A percentile compares a stretch with the other conserved stretches of the same genome.
These are phyloP conservation scores for Hydrochoerus hydrochaeris DNA, from an alignment of 2,113 vertebrate genomes.

Conservation along the genomic window DNA sequence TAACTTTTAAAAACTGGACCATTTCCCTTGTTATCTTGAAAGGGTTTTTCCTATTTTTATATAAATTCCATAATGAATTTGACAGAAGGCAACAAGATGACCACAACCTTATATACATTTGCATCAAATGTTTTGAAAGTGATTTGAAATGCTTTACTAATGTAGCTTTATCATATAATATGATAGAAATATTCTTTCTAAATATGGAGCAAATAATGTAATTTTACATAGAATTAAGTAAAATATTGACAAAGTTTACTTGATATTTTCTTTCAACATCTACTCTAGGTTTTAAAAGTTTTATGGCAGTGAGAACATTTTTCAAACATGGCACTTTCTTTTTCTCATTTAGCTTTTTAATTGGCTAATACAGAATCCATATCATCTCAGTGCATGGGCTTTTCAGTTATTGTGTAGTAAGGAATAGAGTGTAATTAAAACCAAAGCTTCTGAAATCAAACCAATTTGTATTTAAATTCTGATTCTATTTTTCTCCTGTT, in stretches of 20 bases:
- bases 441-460: neutral
- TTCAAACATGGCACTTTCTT: neutral
- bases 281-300: neutral
- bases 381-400: neutral
- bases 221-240: neutral
- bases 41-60: neutral
- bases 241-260: neutral
- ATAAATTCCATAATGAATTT: neutral
- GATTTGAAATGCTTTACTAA: neutral
- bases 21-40: constrained; percentile 9
- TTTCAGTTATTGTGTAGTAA: neutral
- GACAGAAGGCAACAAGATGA: neutral
- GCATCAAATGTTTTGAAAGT: constrained; percentile 2
- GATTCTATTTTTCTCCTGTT: neutral
- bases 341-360: neutral
- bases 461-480: neutral
- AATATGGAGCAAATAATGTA: neutral
- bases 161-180: neutral
- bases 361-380: neutral
- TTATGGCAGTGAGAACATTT: neutral
- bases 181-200: neutral
- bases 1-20: neutral
- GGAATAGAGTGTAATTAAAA: neutral
- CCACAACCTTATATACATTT: neutral
- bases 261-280: neutral